A percentile compares a stretch with the other conserved stretches of the same genome.
These are phyloP conservation scores for Ornithoptera alexandrae DNA, from an alignment of 2,888 invertebrate species.

Conservation along the genomic window DNA sequence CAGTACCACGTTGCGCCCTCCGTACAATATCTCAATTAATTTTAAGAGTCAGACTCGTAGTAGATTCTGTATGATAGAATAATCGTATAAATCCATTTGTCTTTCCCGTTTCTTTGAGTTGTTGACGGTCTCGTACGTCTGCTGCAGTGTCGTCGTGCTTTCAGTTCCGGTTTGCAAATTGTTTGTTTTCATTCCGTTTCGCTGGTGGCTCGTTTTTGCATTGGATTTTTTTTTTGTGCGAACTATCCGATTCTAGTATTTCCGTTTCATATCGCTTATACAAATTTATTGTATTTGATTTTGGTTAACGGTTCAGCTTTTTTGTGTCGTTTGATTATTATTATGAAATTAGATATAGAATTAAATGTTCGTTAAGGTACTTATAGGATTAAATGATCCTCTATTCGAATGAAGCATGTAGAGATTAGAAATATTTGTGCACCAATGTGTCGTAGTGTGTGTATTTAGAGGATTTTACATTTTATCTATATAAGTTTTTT, in stretches of 20 bases:
- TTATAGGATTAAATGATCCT: slow-evolving; percentile 53
- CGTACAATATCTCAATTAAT: slow-evolving; percentile 27
- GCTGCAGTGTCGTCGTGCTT: slow-evolving; percentile 6
- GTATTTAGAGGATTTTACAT: slow-evolving; percentile 6
- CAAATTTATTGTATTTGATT: neutral
- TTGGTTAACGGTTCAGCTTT: slow-evolving; percentile 32
- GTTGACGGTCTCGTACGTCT: slow-evolving; percentile 44
- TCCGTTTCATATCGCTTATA: neutral
- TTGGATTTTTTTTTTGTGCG: neutral
- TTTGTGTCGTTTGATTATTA: slow-evolving; percentile 37
- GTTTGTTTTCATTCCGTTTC: neutral
- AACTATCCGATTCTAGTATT: neutral
- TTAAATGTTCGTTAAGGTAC: slow-evolving; percentile 49
- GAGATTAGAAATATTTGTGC: slow-evolving; percentile 41
- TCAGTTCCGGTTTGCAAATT: slow-evolving; percentile 11
- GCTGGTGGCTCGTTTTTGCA: slow-evolving; percentile 2
- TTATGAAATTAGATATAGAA: slow-evolving; percentile 33
- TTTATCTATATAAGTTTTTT: slow-evolving; percentile 5
- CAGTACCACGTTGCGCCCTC: slow-evolving; percentile 16
- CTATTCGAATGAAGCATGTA: slow-evolving; percentile 44
- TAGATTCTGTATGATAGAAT: slow-evolving; percentile 63
- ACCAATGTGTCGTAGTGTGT: slow-evolving; percentile 33
- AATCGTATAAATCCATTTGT: slow-evolving; percentile 77
- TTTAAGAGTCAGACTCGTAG: slow-evolving; percentile 55
- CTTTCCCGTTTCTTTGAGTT: slow-evolving; percentile 68